These are phyloP conservation scores for Tamias sibiricus DNA, from an alignment of 2,113 vertebrate species.

Conservation along the genomic window DNA sequence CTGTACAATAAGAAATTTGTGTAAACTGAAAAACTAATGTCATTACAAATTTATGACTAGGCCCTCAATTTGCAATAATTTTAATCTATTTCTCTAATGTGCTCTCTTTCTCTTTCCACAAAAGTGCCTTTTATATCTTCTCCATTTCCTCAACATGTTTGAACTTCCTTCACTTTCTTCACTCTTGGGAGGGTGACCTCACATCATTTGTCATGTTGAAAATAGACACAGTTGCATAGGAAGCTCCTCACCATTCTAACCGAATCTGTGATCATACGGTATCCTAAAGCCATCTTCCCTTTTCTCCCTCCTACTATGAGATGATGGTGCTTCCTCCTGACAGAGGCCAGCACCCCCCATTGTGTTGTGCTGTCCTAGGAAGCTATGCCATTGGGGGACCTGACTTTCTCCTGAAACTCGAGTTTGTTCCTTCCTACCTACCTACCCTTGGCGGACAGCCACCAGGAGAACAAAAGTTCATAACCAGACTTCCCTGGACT, in stretches of 20 bases:
- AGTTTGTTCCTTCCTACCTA: not conserved
- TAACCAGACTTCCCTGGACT: not conserved
- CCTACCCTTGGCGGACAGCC: not conserved
- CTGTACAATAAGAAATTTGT: not conserved
- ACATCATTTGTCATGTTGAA: not conserved
- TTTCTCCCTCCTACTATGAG: not conserved
- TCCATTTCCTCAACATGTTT: not conserved
- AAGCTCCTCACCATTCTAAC: not conserved
- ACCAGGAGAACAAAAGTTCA: not conserved
- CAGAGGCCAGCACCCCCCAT: not conserved
- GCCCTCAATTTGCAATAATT: not conserved
- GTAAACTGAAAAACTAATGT: not conserved
- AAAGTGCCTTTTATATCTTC: not conserved
- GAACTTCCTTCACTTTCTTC: not conserved
- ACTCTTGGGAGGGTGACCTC: not conserved
- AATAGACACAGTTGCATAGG: not conserved
- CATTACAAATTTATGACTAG: not conserved
- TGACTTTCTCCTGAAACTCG: not conserved
- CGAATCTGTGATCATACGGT: not conserved
- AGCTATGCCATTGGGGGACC: not conserved
- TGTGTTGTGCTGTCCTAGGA: not conserved
- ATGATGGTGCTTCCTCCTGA: not conserved
- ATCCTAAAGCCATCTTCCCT: too few relatives aligned
- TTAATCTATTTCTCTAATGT: not conserved
- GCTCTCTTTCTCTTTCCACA: not conserved